These are phyloP conservation scores for Ophioninae sp. DNA, from an alignment of 2,888 invertebrate species.

Conservation along the genomic window DNA sequence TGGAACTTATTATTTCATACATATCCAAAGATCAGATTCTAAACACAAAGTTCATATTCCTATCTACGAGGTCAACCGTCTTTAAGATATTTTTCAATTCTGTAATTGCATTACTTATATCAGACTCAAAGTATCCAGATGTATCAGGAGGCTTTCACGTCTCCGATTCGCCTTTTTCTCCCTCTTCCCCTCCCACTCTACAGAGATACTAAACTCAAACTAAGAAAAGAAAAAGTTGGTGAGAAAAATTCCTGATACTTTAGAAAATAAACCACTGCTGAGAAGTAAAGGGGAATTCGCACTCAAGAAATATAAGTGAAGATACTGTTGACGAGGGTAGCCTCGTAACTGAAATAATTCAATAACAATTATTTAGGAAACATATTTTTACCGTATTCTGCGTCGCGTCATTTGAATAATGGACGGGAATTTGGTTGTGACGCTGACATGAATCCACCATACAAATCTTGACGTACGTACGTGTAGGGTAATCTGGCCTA, in stretches of 20 bases:
- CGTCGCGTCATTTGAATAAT: conserved; percentile 14
- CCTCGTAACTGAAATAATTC: not conserved
- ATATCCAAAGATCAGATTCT: no score
- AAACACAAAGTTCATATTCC: no score
- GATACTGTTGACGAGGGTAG: conserved; percentile 16
- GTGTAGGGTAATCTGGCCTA: no score
- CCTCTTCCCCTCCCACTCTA: no score
- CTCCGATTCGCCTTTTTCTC: no score
- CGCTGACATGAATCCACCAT: not conserved
- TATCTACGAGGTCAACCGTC: no score
- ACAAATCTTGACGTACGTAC: not conserved
- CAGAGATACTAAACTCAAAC: conserved; percentile 9
- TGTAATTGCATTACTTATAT: no score
- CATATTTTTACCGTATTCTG: conserved; percentile 3
- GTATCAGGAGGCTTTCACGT: no score
- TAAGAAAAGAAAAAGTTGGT: conserved; percentile 28
- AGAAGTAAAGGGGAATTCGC: conserved; percentile 11
- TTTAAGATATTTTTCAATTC: no score
- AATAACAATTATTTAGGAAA: not conserved
- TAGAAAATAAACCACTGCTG: conserved; percentile 51
- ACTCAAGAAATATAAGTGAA: conserved; percentile 25
- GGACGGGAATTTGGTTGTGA: conserved; percentile 4
- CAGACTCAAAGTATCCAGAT: no score
- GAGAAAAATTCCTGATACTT: conserved; percentile 56
- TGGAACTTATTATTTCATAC: no score